Base-by-base conservation (phyloP, 2,888 invertebrate species). In the Cremastinae sp. region DNA sequence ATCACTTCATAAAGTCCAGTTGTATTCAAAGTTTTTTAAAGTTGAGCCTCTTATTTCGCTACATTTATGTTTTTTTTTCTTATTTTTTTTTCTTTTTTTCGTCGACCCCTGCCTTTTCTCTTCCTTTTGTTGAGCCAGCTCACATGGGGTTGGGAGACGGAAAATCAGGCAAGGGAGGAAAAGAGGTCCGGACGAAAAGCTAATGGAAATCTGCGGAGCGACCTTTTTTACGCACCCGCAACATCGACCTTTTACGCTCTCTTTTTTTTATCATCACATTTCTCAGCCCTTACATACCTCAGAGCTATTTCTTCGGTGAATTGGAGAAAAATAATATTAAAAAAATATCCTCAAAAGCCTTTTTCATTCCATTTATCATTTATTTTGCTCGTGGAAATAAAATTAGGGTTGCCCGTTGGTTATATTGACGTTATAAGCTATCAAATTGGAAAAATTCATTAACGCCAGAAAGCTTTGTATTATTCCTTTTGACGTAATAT, bases 221-320 rank as follows among this genome's bases (percentile, higher is more conserved):
- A 20, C 58, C 51, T 18, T 43, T 41, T 56, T 56, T 18, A 62
- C 28, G 20, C 34, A 14, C 41, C 51, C 34, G 22, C 47, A 28
- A 12, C 47, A 34, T 43, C 41, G 20, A 36, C 49, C 56, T n/a
- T 36, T 64, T 49, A 41, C 34, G n/a, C 18, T 49, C 20, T 18
- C 49, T 54, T 62, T n/a, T 68, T 20, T 49, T 49, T 22, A 22
- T 22, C 51, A 49, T 61, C 51, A 56, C 41, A 69, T 49, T 41
- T 12, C 18, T 18, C 16, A 28, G 41, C 18, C 64, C 16, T 20
- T 22, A 16, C 22, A 22, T 5, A 41, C 43, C 16, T 36, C 20
- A n/a, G n/a, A n/a, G n/a, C 18, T 51, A 7, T 22, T 28, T 34
- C 49, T 49, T 5, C 9, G 20, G 41, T 43, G 34, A n/a, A n/a